Evolutionary conservation across 2,113 vertebrate genomes (phyloP).

Genomic region (Alosa alosa): DNA sequence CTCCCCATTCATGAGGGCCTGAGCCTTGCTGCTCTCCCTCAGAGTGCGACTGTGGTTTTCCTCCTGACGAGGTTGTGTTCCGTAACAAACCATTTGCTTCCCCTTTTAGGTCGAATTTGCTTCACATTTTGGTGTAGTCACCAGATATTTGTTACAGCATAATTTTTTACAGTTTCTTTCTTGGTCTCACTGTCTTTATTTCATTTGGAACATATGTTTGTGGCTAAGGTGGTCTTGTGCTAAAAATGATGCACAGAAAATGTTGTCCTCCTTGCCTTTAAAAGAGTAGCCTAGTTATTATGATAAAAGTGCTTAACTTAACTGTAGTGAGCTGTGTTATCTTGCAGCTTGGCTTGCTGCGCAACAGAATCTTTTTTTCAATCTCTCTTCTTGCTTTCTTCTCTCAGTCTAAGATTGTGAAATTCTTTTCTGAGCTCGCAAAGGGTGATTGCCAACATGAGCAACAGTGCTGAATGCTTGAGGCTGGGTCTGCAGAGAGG

Average conservation of each 20-base stretch:
- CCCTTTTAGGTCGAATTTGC: background rate
- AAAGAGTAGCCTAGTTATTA: background rate
- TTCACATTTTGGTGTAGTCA: background rate
- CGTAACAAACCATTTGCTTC: background rate
- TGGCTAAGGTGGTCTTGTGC: background rate
- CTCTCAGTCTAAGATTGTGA: slow-evolving; percentile 51
- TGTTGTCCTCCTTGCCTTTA: background rate
- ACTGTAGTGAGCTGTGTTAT: background rate
- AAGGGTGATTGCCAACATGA: slow-evolving; percentile 46
- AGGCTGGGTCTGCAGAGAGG: slow-evolving; percentile 41
- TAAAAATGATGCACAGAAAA: background rate
- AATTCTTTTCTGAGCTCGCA: slow-evolving; percentile 62
- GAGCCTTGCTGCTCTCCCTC: background rate
- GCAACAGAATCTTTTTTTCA: background rate
- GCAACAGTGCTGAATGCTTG: slow-evolving; percentile 59
- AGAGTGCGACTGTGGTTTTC: background rate
- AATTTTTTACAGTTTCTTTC: background rate
- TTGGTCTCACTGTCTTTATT: background rate
- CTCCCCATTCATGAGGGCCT: background rate
- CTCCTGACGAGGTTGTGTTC: background rate
- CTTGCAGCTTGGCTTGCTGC: background rate
- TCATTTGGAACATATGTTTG: background rate
- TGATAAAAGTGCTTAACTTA: background rate
- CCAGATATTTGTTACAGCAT: background rate
- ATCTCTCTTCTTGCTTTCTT: background rate